These are phyloP conservation scores for Vanessa atalanta DNA, from an alignment of 1,140 invertebrate species.

Conservation along the genomic window DNA sequence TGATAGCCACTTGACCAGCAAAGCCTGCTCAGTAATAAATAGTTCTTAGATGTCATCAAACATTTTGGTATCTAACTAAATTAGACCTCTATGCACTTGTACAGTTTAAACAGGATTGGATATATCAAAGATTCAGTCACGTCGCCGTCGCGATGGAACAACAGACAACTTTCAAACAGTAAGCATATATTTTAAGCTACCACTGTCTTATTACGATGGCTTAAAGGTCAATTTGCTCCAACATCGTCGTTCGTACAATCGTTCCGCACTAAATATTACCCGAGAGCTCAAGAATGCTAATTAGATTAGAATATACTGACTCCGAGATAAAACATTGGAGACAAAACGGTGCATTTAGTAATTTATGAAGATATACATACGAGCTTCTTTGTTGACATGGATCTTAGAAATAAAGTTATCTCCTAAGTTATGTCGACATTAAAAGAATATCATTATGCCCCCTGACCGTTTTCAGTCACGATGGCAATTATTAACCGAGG, in stretches of 20 bases:
- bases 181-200: conserved; percentile 11
- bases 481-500: no score
- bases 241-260: conserved; percentile 5
- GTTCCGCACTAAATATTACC: conserved; percentile 32
- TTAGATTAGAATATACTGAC: conserved; percentile 33
- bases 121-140: conserved; percentile 15
- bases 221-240: conserved; percentile 15
- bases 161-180: conserved; percentile 13
- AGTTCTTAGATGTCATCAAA: neutral
- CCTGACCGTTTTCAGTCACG: no score
- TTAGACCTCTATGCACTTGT: conserved; percentile 8
- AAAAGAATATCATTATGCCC: no score
- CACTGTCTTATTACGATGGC: conserved; percentile 3
- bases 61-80: neutral
- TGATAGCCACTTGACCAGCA: no score
- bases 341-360: conserved; percentile 32
- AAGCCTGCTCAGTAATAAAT: neutral
- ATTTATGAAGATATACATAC: conserved; percentile 6
- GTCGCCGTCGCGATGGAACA: conserved; percentile 1
- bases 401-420: no score
- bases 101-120: conserved; percentile 2
- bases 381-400: neutral
- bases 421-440: no score
- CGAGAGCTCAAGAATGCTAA: conserved; percentile 35
- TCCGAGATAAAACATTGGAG: conserved; percentile 29